Percentiles rank a stretch among this genome's conserved stretches.
Evolutionary conservation across 2,797 vertebrate species (phyloP).

Genomic region (Calcarius lapponicus): DNA sequence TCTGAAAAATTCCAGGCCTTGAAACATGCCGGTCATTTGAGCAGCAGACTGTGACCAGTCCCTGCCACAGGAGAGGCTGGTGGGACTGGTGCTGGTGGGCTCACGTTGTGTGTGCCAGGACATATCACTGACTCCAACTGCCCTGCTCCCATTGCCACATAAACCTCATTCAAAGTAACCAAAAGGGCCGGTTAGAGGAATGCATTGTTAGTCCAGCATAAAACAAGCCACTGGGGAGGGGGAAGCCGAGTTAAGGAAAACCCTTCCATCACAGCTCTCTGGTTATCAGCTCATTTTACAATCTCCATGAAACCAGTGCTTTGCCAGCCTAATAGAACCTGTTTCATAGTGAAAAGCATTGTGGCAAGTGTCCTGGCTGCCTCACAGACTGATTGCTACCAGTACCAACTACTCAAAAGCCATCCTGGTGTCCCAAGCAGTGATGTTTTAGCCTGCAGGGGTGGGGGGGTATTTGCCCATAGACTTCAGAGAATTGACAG

Average conservation of each 20-base stretch:
- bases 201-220: conserved; percentile 43
- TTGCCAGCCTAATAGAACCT: conserved; percentile 6
- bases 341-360: neutral
- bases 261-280: conserved; percentile 9
- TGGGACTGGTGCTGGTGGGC: neutral
- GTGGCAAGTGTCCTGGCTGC: conserved; percentile 16
- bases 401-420: neutral
- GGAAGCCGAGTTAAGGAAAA: conserved; percentile 44
- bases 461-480: neutral
- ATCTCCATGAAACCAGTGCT: neutral
- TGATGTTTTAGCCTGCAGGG: neutral
- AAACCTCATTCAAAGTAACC: conserved; percentile 90
- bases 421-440: conserved; percentile 2
- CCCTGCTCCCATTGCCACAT: conserved; percentile 84
- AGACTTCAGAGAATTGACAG: neutral
- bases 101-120: neutral
- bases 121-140: conserved; percentile 78
- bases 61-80: neutral
- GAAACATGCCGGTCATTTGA: neutral
- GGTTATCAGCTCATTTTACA: neutral
- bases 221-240: conserved; percentile 38
- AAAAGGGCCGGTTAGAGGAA: conserved; percentile 76
- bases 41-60: neutral
- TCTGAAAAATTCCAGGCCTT: neutral
- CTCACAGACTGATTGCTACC: neutral